phyloP scores from a whole-genome alignment of 2,113 vertebrate genomes.

The Scartelaos histophorus region DNA sequence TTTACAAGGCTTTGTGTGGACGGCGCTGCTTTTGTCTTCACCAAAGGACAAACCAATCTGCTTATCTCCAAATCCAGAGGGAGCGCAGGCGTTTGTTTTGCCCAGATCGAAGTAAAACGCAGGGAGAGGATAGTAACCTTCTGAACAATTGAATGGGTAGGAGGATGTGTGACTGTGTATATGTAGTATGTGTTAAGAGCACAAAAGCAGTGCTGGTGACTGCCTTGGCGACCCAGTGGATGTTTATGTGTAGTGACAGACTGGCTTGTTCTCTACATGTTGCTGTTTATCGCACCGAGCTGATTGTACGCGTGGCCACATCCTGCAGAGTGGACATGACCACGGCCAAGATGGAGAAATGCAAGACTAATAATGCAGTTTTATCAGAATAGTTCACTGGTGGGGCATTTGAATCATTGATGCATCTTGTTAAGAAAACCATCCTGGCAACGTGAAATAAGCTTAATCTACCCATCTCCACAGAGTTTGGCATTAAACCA shows the following conservation, averaged over 20 bases:
- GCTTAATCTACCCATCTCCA: too few relatives aligned
- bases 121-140: slow-evolving; percentile 65
- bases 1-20: slow-evolving; percentile 64
- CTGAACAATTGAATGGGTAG: slow-evolving; percentile 51
- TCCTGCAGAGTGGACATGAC: slow-evolving; percentile 54
- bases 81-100: slow-evolving; percentile 63
- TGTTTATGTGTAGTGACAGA: slow-evolving; percentile 70
- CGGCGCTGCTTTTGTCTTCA: slow-evolving; percentile 63
- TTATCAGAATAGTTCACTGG: slow-evolving; percentile 42
- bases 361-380: slow-evolving; percentile 50
- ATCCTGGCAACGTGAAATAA: too few relatives aligned
- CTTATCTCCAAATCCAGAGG: slow-evolving; percentile 71
- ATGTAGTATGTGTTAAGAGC: slow-evolving; percentile 33
- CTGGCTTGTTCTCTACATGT: slow-evolving; percentile 60
- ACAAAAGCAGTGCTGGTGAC: slow-evolving; percentile 46
- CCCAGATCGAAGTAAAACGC: slow-evolving; percentile 63
- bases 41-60: slow-evolving; percentile 72
- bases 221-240: slow-evolving; percentile 57
- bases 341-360: slow-evolving; percentile 41
- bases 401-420: not conserved
- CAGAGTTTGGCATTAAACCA: not conserved
- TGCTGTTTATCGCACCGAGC: slow-evolving; percentile 66
- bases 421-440: not conserved
- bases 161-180: slow-evolving; percentile 35
- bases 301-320: slow-evolving; percentile 52